Evolutionary conservation across 2,888 invertebrate species (phyloP), one percentile per base, ranked within the genome.

Genomic region (Agriopis leucophaearia): DNA sequence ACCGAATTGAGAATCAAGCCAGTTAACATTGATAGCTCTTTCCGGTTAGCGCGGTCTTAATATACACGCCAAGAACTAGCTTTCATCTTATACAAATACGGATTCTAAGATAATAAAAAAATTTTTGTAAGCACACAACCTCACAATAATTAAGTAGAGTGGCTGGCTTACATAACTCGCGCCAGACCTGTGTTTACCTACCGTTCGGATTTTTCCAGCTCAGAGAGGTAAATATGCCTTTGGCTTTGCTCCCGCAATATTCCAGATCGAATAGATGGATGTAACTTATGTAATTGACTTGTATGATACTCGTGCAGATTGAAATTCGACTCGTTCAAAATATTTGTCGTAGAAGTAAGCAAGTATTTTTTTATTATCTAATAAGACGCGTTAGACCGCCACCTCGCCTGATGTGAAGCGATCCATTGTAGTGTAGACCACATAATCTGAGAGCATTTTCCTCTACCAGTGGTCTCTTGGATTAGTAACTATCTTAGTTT

Each of bases 191-290:
- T 58, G 66, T 74, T 71, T 73, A 67, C 66, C 72, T 69, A 64
- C 54, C 60, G 59, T 69, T 69, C 63, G 59, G 52, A 64, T 48
- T 18, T 71, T 77, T 71, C 66, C 66, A 36, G 59, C 58, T 70
- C 52, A 40, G 56, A 38, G 57, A 71, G 71, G 72, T 73, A 79
- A 76, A 79, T 78, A 76, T 75, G 70, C 61, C 64, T 70, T 76
- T 68, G 40, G 59, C 67, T 71, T 54, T 74, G 72, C 69, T 73
- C 61, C 65, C 64, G 56, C 63, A 66, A 55, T 69, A 55, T 60
- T 18, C 47, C 18, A 36, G 44, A 58, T 64, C 18, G 13, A 16
- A 40, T 40, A 50, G 50, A 50, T 27, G 58, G 59, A 56, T 58
- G 60, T 56, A 71, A 71, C 63, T 55, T 51, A 65, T 69, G 61